Conservation (phyloP, 1,140 invertebrate species). For the Drosophila lowei region DNA sequence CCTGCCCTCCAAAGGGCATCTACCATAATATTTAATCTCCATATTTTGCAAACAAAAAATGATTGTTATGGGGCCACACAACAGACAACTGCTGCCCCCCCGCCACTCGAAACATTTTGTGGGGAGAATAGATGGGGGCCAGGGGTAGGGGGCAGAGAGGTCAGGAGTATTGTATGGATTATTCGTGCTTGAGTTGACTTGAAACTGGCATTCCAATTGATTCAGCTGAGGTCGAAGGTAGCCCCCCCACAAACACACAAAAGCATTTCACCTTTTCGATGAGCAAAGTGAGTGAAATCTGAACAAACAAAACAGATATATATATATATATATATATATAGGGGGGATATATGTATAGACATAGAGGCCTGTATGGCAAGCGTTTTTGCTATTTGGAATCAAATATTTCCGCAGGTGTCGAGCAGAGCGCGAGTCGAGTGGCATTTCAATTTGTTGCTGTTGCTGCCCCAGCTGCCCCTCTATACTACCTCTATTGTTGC, state of each 20-base stretch:
- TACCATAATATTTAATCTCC: conserved; percentile 35
- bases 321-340: conserved; percentile 2
- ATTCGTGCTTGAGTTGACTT: conserved; percentile 48
- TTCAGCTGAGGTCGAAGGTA: conserved; percentile 46
- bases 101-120: conserved; percentile 5
- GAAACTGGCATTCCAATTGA: conserved; percentile 50
- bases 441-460: conserved; percentile 71
- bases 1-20: conserved; percentile 27
- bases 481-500: conserved; percentile 41
- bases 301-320: conserved; percentile 36
- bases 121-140: conserved; percentile 17
- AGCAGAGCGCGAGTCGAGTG: conserved; percentile 62
- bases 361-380: conserved; percentile 55
- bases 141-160: conserved; percentile 1
- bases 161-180: conserved; percentile 31
- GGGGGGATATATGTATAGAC: conserved; percentile 14
- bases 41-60: conserved; percentile 40
- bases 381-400: conserved; percentile 44
- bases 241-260: conserved; percentile 23
- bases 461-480: background rate
- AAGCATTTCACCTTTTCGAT: conserved; percentile 54
- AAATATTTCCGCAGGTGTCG: conserved; percentile 78
- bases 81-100: background rate
- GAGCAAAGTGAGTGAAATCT: conserved; percentile 34
- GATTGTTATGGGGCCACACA: conserved; percentile 21